Base-by-base conservation (phyloP, 2,888 invertebrate genomes). In the Masnerella sp. region DNA sequence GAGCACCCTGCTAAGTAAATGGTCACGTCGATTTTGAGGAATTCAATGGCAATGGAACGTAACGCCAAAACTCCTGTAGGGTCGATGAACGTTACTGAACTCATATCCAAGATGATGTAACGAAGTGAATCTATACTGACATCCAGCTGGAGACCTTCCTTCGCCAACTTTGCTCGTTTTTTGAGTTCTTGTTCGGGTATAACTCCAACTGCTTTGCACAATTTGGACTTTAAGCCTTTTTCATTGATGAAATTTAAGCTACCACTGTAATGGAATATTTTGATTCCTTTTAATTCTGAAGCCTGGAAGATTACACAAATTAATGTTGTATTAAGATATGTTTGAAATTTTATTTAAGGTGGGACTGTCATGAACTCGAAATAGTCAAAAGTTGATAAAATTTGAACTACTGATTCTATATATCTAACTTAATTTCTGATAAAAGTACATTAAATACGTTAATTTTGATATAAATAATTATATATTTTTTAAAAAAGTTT, bases 191-290 rank as follows among this genome's bases (percentile, higher is more conserved):
- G 87, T 38, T 88, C 88, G 0, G 89, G 89, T 68, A 90, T 86
- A 8, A 91, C 81, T 4, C 89, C 89, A 1, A 91, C 86, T n/a
- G 89, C 84, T 28, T 87, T 86, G 80, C 90, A 89, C 7, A 93
- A 82, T 43, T 89, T 89, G 0, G 88, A 85, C 75, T 89, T 91
- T 78, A 92, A 91, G 74, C 89, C 89, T 69, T 88, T 88, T 43
- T 88, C 88, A 9, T 92, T 92, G 1, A 92, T 92, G 84, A 93
- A 93, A 84, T 93, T 93, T 4, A 93, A 86, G 9, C 91, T 91
- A 1, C 93, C 93, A 52, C 90, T 89, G 78, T 93, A 93, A 75
- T 92, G 92, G 82, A 92, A 90, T 54, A 94, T 92, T 83, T 92
- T 92, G 0, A 92, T 89, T 22, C 91, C 90, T 0, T 90, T 89